Percentiles rank a stretch among this genome's conserved stretches.
phyloP scores from a whole-genome alignment of 2,113 vertebrate species.

The Struthidea cinerea region DNA sequence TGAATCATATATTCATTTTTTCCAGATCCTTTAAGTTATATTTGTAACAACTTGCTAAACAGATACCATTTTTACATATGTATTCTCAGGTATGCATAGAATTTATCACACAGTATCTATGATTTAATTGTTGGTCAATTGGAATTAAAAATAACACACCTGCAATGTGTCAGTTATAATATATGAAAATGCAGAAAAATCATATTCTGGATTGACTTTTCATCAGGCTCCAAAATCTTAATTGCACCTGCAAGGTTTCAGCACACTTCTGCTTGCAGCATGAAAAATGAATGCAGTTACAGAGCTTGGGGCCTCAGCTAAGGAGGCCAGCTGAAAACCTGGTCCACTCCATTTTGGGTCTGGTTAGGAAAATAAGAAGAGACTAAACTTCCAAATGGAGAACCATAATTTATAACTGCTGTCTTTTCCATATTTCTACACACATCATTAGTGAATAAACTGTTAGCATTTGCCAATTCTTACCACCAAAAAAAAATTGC shows the following conservation, averaged over 20 bases:
- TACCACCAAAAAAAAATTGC: neutral
- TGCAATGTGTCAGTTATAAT: neutral
- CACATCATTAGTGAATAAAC: neutral
- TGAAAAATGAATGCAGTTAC: constrained; percentile 28
- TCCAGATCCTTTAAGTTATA: neutral
- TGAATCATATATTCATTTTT: neutral
- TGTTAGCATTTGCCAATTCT: neutral
- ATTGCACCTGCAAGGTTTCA: constrained; percentile 30
- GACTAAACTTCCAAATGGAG: constrained; percentile 13
- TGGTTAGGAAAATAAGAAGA: constrained; percentile 7
- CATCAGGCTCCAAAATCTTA: constrained; percentile 16
- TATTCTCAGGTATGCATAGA: neutral
- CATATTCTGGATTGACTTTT: constrained; percentile 1
- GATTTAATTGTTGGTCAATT: constrained; percentile 4
- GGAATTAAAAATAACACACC: neutral
- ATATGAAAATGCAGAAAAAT: neutral
- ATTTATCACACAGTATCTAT: neutral
- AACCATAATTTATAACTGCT: constrained; percentile 11
- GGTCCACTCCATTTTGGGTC: neutral
- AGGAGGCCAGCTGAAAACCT: neutral
- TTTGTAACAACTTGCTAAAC: neutral
- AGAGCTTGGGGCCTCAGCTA: neutral
- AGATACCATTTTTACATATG: neutral
- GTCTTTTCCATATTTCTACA: neutral
- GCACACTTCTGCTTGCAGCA: neutral